phyloP scores from a whole-genome alignment of 2,797 vertebrate species.

The Eospalax fontanierii region DNA sequence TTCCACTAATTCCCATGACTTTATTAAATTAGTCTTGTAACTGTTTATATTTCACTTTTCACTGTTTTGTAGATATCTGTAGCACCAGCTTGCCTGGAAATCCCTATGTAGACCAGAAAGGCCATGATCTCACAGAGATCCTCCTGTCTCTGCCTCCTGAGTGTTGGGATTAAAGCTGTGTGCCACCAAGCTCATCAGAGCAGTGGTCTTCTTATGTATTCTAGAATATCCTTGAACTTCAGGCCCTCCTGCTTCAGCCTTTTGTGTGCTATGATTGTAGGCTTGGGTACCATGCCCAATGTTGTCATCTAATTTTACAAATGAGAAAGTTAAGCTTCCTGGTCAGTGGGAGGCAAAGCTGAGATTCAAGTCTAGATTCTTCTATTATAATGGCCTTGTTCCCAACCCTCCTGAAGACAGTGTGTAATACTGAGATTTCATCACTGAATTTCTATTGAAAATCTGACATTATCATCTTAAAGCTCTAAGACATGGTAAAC shows the following conservation, averaged over 20 bases:
- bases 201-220: too few species aligned
- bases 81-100: too few species aligned
- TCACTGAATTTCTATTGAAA: background rate
- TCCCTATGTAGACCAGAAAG: background rate
- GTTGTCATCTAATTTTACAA: background rate
- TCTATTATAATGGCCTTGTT: too few species aligned
- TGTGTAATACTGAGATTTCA: rapidly evolving
- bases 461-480: background rate
- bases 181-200: too few species aligned
- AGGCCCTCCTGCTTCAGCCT: background rate
- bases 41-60: background rate
- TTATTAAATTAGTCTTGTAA: background rate
- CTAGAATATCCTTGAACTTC: too few species aligned
- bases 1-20: background rate
- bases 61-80: too few species aligned
- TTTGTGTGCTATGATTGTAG: background rate
- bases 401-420: background rate
- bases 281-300: background rate
- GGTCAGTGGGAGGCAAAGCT: background rate
- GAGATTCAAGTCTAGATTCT: background rate
- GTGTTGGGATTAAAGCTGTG: background rate
- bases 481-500: background rate
- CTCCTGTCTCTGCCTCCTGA: background rate
- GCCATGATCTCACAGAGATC: background rate
- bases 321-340: background rate